Base-by-base conservation (phyloP, 2,888 invertebrate genomes). In the Pyrrhosoma nymphula region DNA sequence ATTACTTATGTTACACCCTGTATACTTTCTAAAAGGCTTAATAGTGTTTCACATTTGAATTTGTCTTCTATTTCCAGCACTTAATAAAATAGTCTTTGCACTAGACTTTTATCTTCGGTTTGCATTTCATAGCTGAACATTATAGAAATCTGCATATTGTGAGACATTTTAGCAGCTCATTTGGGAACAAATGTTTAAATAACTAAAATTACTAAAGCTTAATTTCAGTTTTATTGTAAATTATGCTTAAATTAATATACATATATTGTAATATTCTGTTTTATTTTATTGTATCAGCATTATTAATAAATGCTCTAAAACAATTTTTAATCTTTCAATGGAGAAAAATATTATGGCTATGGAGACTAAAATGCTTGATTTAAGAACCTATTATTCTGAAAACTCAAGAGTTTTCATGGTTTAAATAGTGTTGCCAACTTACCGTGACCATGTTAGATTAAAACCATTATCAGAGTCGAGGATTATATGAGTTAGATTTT, bases 231-330 rank as follows among this genome's bases (percentile, higher is more conserved):
- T 93, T 47, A 69, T 93, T 93, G 93, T 93, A 93, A 75, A 93
- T 93, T 93, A 93, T 93, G 93, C 93, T 93, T 93, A 89, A 89
- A 89, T 89, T 89, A 93, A 93, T 93, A 93, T 93, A 93, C 69
- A 93, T 93, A 26, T 93, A 93, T 69, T 93, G 69, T 93, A 69
- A 93, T 69, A 93, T 93, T 63, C 91, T 93, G 93, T 93, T 93
- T 93, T 93, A 93, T 93, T 93, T 93, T 93, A 93, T 69, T 93
- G 93, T 93, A 93, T 93, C 93, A 93, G 69, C 69, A 93, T 93
- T 93, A 93, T 93, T 69, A 93, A 93, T 93, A 93, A 93, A 93
- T 93, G 69, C 93, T 69, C 63, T 93, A 47, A 93, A 93, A 93
- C 91, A 69, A 63, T 47, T 39, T 0, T 39, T 39, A 26, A 26